Percentiles rank a stretch among this genome's conserved stretches.
These are phyloP conservation scores for Allacma fusca DNA, from an alignment of 2,888 invertebrate species.

Conservation along the genomic window DNA sequence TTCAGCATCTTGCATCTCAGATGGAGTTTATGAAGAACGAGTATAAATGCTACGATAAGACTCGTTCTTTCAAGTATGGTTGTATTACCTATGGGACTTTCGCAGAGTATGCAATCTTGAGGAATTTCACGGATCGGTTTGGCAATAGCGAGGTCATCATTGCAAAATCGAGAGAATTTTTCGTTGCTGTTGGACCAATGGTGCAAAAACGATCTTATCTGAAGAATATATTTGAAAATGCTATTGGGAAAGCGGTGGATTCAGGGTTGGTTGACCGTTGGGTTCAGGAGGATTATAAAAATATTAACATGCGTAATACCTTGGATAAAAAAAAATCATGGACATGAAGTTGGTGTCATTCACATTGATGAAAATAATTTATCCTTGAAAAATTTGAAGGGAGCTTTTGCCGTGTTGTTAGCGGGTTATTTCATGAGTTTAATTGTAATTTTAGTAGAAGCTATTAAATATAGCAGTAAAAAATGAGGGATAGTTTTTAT, in stretches of 20 bases:
- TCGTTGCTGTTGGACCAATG: constrained; percentile 20
- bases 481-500: no score
- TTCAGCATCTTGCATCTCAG: background rate
- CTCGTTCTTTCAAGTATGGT: background rate
- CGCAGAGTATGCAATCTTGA: constrained; percentile 20
- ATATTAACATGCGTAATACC: no score
- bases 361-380: no score
- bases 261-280: background rate
- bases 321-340: background rate
- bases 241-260: constrained; percentile 3
- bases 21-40: background rate
- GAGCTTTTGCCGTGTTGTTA: no score
- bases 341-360: no score
- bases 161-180: constrained; percentile 16
- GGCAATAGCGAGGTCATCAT: constrained; percentile 11
- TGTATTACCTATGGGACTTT: constrained; percentile 8
- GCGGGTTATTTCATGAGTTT: no score
- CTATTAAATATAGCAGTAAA: no score
- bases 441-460: no score
- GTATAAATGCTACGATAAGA: background rate
- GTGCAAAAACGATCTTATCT: background rate
- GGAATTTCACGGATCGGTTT: constrained; percentile 26
- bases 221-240: background rate
- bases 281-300: constrained; percentile 17
- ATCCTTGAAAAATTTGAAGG: no score